A percentile compares a stretch with the other conserved stretches of the same genome.
Evolutionary conservation across 37 sponge, comb jelly and placozoan species (phyloP).

Genomic region (Corticium candelabrum): DNA sequence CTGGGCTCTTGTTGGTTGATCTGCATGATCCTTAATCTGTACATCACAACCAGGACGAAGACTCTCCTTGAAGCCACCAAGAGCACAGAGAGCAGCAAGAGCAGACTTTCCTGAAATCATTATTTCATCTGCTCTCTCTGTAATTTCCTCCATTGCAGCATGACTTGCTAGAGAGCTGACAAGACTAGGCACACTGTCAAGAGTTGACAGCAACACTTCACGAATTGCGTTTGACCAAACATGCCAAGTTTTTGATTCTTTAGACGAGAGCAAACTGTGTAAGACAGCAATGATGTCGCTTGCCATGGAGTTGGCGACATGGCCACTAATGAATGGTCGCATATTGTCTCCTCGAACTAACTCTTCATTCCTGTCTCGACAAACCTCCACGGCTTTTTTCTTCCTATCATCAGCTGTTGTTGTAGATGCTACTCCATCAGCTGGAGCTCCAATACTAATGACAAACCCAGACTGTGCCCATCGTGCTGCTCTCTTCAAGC

Average conservation of each 20-base stretch:
- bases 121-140: background rate
- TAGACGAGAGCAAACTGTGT: slow-evolving; percentile 46
- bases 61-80: slow-evolving; percentile 91
- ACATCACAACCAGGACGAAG: slow-evolving; percentile 62
- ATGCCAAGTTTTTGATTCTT: slow-evolving; percentile 45
- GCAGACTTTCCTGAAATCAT: slow-evolving; percentile 32
- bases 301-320: slow-evolving; percentile 83
- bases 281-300: slow-evolving; percentile 82
- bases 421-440: slow-evolving; percentile 21
- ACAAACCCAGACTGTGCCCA: slow-evolving; percentile 80
- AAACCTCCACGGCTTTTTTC: slow-evolving; percentile 65
- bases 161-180: background rate
- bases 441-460: slow-evolving; percentile 73
- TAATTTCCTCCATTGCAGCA: background rate
- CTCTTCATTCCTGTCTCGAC: slow-evolving; percentile 82
- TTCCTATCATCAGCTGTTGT: slow-evolving; percentile 30
- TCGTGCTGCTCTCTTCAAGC: slow-evolving; percentile 61
- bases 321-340: slow-evolving; percentile 90
- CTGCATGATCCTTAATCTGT: slow-evolving; percentile 39
- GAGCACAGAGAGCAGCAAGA: slow-evolving; percentile 80
- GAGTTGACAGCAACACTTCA: slow-evolving; percentile 23
- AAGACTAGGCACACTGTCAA: background rate
- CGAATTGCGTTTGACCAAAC: slow-evolving; percentile 83
- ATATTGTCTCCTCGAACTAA: slow-evolving; percentile 71
- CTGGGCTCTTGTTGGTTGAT: slow-evolving; percentile 34